Evolutionary conservation across 2,113 vertebrate species (phyloP).

Genomic region (Tachycineta bicolor): DNA sequence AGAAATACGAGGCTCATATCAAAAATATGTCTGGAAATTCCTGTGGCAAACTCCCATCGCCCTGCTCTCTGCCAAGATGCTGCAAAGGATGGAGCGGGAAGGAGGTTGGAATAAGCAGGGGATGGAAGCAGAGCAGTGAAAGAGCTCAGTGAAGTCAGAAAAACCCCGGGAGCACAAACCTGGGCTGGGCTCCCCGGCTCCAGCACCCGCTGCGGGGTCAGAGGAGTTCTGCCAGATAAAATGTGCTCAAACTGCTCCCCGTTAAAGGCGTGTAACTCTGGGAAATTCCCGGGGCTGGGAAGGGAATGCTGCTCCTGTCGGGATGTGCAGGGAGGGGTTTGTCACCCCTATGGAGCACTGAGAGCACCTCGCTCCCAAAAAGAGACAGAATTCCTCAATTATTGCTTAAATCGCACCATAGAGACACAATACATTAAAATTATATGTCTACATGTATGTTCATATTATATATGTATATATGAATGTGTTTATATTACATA

Average conservation of each 20-base stretch:
- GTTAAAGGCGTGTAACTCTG: not conserved
- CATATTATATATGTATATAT: too few relatives aligned
- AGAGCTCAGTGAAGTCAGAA: rapidly evolving
- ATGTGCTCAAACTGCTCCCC: not conserved
- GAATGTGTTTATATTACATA: too few relatives aligned
- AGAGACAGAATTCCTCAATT: not conserved
- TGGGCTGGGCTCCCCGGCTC: not conserved
- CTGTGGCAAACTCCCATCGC: not conserved
- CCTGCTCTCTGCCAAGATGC: not conserved
- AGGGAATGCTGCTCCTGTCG: not conserved
- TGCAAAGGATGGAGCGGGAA: rapidly evolving
- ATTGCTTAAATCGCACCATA: rapidly evolving
- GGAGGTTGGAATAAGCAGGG: rapidly evolving
- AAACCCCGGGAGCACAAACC: not conserved
- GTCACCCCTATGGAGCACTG: not conserved
- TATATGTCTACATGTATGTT: too few relatives aligned
- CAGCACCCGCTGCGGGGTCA: not conserved
- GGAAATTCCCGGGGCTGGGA: not conserved
- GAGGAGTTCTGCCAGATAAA: not conserved
- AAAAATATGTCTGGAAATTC: not conserved
- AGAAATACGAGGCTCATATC: not conserved
- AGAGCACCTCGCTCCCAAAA: not conserved
- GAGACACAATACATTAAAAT: too few relatives aligned
- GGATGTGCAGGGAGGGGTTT: not conserved
- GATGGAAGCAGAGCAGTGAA: not conserved